Evolutionary conservation across 2,797 vertebrate species (phyloP).

Genomic region (Channa striata): DNA sequence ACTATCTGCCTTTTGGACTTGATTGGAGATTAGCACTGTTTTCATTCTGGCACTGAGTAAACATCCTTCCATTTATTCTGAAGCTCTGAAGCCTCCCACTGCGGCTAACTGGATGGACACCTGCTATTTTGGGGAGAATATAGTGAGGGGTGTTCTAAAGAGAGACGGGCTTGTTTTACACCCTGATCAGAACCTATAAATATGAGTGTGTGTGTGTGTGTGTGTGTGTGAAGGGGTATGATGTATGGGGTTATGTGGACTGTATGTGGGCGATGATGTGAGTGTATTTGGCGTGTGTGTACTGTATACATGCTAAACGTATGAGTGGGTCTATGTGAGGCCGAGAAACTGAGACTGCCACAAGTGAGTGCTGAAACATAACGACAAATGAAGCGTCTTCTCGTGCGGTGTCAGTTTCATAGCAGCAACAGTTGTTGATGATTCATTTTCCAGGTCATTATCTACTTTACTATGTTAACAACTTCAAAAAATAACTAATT

Average conservation of each 20-base stretch:
- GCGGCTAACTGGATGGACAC: conserved; percentile 74
- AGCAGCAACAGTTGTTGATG: conserved; percentile 42
- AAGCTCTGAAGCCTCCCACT: conserved; percentile 70
- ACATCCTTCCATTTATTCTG: conserved; percentile 81
- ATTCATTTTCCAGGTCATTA: conserved; percentile 62
- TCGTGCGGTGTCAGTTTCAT: conserved; percentile 44
- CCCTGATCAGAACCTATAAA: conserved; percentile 86
- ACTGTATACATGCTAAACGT: conserved; percentile 45
- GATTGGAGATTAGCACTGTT: conserved; percentile 85
- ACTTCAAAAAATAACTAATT: neutral
- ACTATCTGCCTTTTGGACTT: conserved; percentile 81
- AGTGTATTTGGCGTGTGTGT: conserved; percentile 41
- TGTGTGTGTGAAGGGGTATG: conserved; percentile 35
- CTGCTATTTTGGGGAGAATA: conserved; percentile 79
- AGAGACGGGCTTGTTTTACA: conserved; percentile 72
- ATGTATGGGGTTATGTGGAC: conserved; percentile 47
- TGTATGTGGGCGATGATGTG: conserved; percentile 57
- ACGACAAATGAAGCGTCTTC: conserved; percentile 61
- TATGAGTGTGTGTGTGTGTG: conserved; percentile 61
- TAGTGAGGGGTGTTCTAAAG: conserved; percentile 73
- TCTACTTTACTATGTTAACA: conserved; percentile 55
- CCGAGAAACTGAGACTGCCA: conserved; percentile 52
- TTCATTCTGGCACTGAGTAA: conserved; percentile 78
- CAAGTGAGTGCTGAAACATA: conserved; percentile 79
- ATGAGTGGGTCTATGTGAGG: conserved; percentile 47